Evolutionary conservation across 2,888 invertebrate genomes (phyloP), one percentile per base, ranked within the genome.

Genomic region (Pterostichus madidus): DNA sequence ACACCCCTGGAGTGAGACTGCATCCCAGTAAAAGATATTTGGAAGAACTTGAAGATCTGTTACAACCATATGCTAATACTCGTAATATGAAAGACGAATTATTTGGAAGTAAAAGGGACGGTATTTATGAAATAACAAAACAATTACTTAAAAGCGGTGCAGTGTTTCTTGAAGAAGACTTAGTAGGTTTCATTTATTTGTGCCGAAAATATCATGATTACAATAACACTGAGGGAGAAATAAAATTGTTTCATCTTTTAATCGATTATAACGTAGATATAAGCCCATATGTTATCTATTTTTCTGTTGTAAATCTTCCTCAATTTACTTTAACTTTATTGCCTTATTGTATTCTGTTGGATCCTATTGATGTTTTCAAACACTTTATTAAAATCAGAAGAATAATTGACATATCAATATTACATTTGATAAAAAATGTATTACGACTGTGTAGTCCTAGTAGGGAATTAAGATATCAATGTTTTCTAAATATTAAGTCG

Each of bases 111-210:
- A 24, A 24, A 24, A 13, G 53, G 15, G 24, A 24, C 3, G 3
- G 2, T 56, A 15, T 56, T 15, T 13, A 24, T 24, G 24, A 24
- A 24, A 24, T 24, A 24, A 24, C 24, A 24, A 3, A 24, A 24
- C 24, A 24, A 24, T 24, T 24, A 24, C 24, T 24, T 24, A 24
- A 24, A 24, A 24, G 2, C 24, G 24, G 24, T 24, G 53, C 15
- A 6, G 17, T 17, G 13, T 56, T 56, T 8, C 15, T 8, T 56
- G 15, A 13, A 6, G 17, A 56, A 56, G 17, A 56, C 17, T 56
- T 56, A 56, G 53, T 15, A 56, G 53, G 53, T 6, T 56, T 56
- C 13, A 56, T 56, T 56, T 56, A 56, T 56, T 56, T 56, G 15
- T 56, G 53, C 17, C 17, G 17, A 8, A 56, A 56, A 13, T 56